Evolutionary conservation across 2,888 invertebrate species (phyloP).

Genomic region (Adela reaumurella): DNA sequence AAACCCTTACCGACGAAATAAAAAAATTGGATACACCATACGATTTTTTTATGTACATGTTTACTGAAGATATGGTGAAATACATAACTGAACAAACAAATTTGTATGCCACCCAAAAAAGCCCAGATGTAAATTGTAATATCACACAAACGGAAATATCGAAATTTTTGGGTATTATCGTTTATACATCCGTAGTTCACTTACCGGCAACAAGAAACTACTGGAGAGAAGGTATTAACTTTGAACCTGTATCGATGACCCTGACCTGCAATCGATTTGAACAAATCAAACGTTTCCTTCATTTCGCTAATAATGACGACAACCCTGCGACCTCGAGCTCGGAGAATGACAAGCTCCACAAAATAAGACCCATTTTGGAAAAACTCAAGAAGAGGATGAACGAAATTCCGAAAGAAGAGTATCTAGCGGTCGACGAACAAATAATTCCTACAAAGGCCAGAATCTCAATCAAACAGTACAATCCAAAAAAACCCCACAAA

Average conservation of each 20-base stretch:
- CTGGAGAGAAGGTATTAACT: slow-evolving; percentile 3
- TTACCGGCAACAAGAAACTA: slow-evolving; percentile 8
- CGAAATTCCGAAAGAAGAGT: slow-evolving; percentile 13
- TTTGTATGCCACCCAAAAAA: slow-evolving; percentile 7
- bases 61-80: slow-evolving; percentile 5
- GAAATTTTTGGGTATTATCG: slow-evolving; percentile 7
- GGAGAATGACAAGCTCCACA: slow-evolving; percentile 13
- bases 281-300: slow-evolving; percentile 9
- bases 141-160: slow-evolving; percentile 2
- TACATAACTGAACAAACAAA: slow-evolving; percentile 8
- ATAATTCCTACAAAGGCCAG: slow-evolving; percentile 16
- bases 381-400: slow-evolving; percentile 4
- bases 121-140: neutral
- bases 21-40: no score
- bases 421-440: slow-evolving; percentile 15
- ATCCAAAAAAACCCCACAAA: slow-evolving; percentile 20
- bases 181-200: slow-evolving; percentile 10
- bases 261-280: slow-evolving; percentile 12
- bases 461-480: slow-evolving; percentile 16
- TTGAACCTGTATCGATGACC: slow-evolving; percentile 6
- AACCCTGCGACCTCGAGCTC: slow-evolving; percentile 4
- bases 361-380: slow-evolving; percentile 11
- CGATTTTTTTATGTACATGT: slow-evolving; percentile 5
- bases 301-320: slow-evolving; percentile 8
- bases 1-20: no score